These are phyloP conservation scores for Lepeophtheirus nordmannii DNA, from an alignment of 2,888 invertebrate species.

Conservation along the genomic window DNA sequence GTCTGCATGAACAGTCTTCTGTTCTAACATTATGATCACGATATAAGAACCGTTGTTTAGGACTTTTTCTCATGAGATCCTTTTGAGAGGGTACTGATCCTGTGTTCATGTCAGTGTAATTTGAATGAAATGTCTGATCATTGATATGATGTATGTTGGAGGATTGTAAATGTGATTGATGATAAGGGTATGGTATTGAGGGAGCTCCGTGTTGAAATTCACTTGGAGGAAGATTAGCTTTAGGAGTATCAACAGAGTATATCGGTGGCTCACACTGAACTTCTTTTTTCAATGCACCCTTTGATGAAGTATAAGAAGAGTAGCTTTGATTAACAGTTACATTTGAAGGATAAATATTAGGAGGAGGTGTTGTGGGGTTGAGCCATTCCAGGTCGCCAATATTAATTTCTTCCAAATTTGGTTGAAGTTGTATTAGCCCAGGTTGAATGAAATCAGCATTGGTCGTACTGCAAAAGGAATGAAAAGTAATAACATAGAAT, in stretches of 20 bases:
- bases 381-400: constrained; percentile 1
- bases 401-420: constrained; percentile 75
- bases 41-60: not conserved
- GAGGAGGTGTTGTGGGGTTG: not conserved
- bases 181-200: not conserved
- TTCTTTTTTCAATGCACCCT: not conserved
- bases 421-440: constrained; percentile 87
- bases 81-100: not conserved
- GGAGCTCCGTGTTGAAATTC: too few species aligned
- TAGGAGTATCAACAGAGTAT: not conserved
- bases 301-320: not conserved
- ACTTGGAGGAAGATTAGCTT: not conserved
- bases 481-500: constrained; percentile 45
- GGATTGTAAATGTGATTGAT: not conserved
- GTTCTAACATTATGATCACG: not conserved
- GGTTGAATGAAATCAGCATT: constrained; percentile 97
- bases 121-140: not conserved
- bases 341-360: not conserved
- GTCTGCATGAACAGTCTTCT: not conserved
- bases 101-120: not conserved
- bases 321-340: not conserved
- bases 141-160: not conserved
- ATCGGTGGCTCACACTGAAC: not conserved
- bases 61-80: not conserved
- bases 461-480: constrained; percentile 39